Conservation (phyloP, 2,797 vertebrate genomes). For the Eremophila alpestris region DNA sequence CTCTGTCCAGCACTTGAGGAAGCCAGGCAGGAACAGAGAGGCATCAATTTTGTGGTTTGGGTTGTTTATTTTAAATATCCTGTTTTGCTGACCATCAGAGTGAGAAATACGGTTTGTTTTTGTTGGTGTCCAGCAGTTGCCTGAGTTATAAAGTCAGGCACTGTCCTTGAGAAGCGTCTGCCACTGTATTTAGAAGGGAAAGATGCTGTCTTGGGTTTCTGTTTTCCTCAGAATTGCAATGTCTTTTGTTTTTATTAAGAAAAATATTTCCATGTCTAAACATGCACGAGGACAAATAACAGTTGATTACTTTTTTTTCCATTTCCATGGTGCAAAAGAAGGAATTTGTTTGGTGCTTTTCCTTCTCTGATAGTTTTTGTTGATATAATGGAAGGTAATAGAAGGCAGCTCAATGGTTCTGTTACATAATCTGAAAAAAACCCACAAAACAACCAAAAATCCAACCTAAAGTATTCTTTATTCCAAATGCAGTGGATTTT, state of each 20-base stretch:
- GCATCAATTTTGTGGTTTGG: neutral
- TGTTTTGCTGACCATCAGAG: neutral
- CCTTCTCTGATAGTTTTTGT: neutral
- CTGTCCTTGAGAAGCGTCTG: neutral
- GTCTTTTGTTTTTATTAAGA: constrained; percentile 15
- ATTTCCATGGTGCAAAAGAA: neutral
- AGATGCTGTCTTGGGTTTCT: neutral
- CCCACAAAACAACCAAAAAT: neutral
- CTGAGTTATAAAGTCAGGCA: neutral
- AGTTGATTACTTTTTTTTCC: neutral
- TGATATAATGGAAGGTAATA: neutral
- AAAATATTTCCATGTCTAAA: neutral
- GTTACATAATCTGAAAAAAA: neutral
- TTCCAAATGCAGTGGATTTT: neutral
- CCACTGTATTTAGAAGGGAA: neutral
- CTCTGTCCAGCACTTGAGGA: neutral
- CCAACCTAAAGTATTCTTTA: neutral
- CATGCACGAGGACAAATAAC: neutral
- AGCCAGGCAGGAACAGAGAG: neutral
- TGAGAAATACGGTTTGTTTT: neutral
- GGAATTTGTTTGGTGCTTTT: neutral
- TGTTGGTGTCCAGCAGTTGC: neutral
- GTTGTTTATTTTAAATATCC: neutral
- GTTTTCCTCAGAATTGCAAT: neutral
- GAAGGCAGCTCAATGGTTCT: neutral